Percentiles rank a stretch among this genome's conserved stretches.
phyloP scores from a whole-genome alignment of 64 coral and sea anemone genomes.

The Dendronephthya gigantea region DNA sequence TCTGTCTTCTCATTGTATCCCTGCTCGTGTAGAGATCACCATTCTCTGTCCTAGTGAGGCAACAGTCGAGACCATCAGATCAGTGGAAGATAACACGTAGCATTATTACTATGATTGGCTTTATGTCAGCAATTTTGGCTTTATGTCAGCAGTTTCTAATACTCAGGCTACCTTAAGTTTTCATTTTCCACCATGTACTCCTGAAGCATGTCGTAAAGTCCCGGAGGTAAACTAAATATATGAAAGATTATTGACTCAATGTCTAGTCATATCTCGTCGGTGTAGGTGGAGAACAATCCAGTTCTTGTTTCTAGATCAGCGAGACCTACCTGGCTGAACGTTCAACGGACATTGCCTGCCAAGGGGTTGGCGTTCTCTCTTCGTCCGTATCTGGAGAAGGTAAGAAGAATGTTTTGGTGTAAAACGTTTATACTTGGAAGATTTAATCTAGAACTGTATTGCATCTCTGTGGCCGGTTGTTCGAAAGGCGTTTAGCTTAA shows the following conservation, averaged over 20 bases:
- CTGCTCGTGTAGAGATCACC: constrained; percentile 2
- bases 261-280: too few relatives aligned
- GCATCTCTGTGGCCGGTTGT: too few relatives aligned
- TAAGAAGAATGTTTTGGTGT: neutral
- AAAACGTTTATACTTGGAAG: neutral
- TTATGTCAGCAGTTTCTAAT: too few relatives aligned
- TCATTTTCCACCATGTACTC: constrained; percentile 83
- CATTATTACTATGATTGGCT: too few relatives aligned
- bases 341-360: neutral
- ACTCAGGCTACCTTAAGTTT: constrained; percentile 43
- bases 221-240: constrained; percentile 38
- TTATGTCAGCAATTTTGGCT: too few relatives aligned
- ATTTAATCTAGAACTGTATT: too few relatives aligned
- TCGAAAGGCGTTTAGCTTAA: too few relatives aligned
- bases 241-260: neutral
- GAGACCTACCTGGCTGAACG: too few relatives aligned
- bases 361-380: neutral
- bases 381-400: neutral
- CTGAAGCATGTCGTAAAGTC: constrained; percentile 68
- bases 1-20: constrained; percentile 11
- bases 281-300: too few relatives aligned
- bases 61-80: too few relatives aligned
- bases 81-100: too few relatives aligned
- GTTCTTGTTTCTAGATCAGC: too few relatives aligned
- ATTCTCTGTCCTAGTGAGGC: constrained; percentile 3